Conservation (phyloP, 2,113 vertebrate species). For the Pachycephala philippinensis region DNA sequence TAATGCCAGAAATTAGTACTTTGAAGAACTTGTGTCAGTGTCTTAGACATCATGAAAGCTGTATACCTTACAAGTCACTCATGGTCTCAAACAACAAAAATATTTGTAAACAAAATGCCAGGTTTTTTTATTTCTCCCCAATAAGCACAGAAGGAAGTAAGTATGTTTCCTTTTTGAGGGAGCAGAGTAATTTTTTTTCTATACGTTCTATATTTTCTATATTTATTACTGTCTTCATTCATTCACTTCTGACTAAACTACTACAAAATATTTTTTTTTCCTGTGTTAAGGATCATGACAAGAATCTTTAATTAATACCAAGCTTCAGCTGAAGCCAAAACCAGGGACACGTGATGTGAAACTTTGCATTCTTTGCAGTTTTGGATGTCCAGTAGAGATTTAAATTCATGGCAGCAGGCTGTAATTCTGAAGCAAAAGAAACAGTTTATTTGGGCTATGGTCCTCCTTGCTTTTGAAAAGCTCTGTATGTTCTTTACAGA, state of each 20-base stretch:
- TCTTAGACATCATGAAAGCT: background rate
- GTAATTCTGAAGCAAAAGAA: background rate
- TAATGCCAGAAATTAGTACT: background rate
- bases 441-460: background rate
- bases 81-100: background rate
- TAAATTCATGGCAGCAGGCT: background rate
- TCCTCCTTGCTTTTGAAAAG: background rate
- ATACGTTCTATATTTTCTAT: background rate
- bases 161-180: background rate
- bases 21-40: background rate
- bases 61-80: background rate
- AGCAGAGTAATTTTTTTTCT: background rate
- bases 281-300: background rate
- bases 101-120: background rate
- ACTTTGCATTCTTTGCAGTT: background rate
- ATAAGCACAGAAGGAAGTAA: background rate
- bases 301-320: background rate
- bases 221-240: background rate
- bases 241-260: background rate
- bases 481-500: background rate
- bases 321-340: background rate
- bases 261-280: background rate
- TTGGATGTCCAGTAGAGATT: background rate
- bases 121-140: no score
- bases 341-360: background rate